phyloP scores from a whole-genome alignment of 2,113 vertebrate genomes.

The Lanius collurio region DNA sequence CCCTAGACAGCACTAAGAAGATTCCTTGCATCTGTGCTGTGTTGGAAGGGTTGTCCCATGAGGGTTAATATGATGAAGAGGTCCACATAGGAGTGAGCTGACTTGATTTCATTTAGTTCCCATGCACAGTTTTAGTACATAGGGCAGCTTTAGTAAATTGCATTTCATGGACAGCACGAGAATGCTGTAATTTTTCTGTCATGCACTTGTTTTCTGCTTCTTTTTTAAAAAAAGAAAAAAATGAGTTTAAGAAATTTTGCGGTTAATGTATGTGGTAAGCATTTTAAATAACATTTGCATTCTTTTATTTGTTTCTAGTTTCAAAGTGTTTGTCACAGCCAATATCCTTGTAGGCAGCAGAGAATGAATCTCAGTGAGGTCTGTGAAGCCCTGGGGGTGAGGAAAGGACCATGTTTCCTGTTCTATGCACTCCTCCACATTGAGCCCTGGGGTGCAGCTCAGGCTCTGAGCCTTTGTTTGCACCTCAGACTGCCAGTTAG shows the following conservation, averaged over 20 bases:
- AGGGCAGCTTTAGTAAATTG: background rate
- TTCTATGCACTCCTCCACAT: background rate
- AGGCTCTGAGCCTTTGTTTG: background rate
- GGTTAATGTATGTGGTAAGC: background rate
- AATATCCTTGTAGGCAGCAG: background rate
- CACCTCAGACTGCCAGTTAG: background rate
- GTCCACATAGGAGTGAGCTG: accelerated
- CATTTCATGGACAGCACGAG: background rate
- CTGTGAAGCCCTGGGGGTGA: background rate
- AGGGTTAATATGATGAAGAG: background rate
- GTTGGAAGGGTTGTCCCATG: background rate
- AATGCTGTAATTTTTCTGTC: background rate
- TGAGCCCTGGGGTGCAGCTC: background rate
- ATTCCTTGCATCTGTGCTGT: accelerated
- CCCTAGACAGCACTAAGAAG: background rate
- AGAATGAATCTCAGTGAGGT: background rate
- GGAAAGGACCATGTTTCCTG: background rate
- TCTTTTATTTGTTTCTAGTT: background rate
- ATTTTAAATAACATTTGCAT: background rate
- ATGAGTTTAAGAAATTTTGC: background rate
- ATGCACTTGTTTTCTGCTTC: background rate
- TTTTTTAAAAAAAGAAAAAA: background rate
- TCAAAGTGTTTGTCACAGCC: background rate
- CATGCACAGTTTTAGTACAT: background rate
- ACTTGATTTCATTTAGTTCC: background rate